A percentile compares a stretch with the other conserved stretches of the same genome.
phyloP scores from a whole-genome alignment of 35 echinoderm and acorn worm species.

The Ophiothrix spiculata region DNA sequence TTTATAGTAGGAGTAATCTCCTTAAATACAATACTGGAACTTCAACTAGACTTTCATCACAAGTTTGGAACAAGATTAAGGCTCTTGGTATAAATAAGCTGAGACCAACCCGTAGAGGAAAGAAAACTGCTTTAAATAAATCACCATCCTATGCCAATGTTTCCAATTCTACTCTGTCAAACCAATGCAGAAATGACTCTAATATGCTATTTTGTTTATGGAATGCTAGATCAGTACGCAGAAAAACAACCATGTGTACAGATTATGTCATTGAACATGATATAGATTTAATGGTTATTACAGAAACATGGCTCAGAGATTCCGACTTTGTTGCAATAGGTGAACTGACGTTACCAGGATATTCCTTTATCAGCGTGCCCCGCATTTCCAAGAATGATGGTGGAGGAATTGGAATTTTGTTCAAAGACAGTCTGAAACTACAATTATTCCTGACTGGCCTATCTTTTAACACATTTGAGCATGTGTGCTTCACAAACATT shows the following conservation, averaged over 20 bases:
- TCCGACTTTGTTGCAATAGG: slow-evolving; percentile 23
- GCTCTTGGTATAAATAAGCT: too few species aligned
- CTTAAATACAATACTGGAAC: too few species aligned
- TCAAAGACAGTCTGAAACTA: not conserved
- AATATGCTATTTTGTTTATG: too few species aligned
- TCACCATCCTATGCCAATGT: too few species aligned
- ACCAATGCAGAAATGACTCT: too few species aligned
- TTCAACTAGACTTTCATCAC: too few species aligned
- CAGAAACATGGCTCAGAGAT: slow-evolving; percentile 37
- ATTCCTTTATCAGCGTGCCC: slow-evolving; percentile 33
- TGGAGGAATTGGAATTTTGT: slow-evolving; percentile 13
- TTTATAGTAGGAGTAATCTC: too few species aligned
- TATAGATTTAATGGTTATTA: slow-evolving; percentile 35
- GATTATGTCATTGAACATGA: slow-evolving; percentile 34
- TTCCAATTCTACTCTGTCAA: too few species aligned
- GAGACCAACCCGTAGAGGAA: too few species aligned
- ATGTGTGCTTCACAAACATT: not conserved
- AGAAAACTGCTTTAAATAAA: too few species aligned
- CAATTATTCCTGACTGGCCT: not conserved
- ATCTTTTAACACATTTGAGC: not conserved
- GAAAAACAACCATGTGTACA: slow-evolving; percentile 11
- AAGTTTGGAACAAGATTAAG: too few species aligned
- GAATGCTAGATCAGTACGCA: too few species aligned
- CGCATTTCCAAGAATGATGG: not conserved
- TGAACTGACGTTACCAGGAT: slow-evolving; percentile 37